A percentile compares a stretch with the other conserved stretches of the same genome.
These are phyloP conservation scores for Rhinolophus ferrumequinum DNA, from an alignment of 2,113 vertebrate genomes.

Conservation along the genomic window DNA sequence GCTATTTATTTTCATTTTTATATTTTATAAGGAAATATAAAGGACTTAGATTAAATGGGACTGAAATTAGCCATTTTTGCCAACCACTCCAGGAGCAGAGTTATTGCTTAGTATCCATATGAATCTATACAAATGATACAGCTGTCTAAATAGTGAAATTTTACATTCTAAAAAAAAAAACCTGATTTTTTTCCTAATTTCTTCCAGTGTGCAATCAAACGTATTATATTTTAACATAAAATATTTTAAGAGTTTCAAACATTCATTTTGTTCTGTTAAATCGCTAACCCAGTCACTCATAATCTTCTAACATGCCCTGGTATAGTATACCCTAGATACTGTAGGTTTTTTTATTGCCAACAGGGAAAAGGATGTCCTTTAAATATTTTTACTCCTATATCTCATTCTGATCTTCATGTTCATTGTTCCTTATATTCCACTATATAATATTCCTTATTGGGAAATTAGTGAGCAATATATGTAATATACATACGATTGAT, in stretches of 20 bases:
- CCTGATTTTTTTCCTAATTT: neutral
- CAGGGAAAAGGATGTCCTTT: neutral
- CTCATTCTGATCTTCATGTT: neutral
- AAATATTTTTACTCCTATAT: neutral
- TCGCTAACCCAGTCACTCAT: neutral
- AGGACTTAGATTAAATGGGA: constrained; percentile 3
- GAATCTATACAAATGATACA: neutral
- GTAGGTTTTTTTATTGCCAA: neutral
- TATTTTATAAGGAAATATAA: constrained; percentile 41
- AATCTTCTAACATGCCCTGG: neutral
- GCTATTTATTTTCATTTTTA: neutral
- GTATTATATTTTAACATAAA: neutral
- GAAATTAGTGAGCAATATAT: neutral
- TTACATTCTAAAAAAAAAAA: neutral
- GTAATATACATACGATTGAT: neutral
- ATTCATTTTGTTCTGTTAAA: neutral
- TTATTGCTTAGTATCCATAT: neutral
- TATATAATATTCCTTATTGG: neutral
- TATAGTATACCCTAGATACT: neutral
- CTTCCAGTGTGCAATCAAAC: neutral
- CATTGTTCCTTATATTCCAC: neutral
- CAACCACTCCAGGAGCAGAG: neutral
- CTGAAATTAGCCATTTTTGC: constrained; percentile 6
- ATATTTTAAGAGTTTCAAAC: neutral
- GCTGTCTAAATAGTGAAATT: neutral